Conservation (phyloP, 2,888 invertebrate genomes). For the Nemotelus pantherinus region DNA sequence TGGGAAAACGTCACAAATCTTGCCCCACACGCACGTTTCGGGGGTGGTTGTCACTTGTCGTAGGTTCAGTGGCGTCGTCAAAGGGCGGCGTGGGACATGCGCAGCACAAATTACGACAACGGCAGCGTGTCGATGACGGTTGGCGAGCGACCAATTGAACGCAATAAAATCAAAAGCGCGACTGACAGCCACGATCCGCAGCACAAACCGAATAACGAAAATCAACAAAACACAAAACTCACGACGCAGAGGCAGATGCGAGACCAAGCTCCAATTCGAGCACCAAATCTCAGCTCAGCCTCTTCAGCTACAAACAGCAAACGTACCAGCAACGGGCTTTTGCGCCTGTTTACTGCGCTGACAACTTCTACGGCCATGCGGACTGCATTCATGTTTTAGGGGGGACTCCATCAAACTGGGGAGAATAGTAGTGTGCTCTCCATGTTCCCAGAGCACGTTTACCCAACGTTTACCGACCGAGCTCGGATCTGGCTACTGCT, state of each 20-base stretch:
- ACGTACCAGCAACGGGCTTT: not conserved
- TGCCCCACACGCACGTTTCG: constrained; percentile 29
- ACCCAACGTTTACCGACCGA: too few species aligned
- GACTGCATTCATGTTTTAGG: not conserved
- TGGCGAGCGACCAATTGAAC: constrained; percentile 27
- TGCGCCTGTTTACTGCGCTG: constrained; percentile 3
- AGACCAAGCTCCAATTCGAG: constrained; percentile 15
- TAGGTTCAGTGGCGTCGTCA: constrained; percentile 37
- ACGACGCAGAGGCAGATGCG: not conserved
- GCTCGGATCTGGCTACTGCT: not conserved
- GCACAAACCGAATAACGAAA: constrained; percentile 29
- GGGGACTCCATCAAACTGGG: not conserved
- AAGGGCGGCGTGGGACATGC: constrained; percentile 41
- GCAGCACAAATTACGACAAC: constrained; percentile 22
- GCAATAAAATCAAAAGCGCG: constrained; percentile 43
- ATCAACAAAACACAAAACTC: constrained; percentile 42
- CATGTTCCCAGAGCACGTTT: too few species aligned
- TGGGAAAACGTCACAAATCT: constrained; percentile 35
- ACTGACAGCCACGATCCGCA: constrained; percentile 30
- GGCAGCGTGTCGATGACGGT: constrained; percentile 26
- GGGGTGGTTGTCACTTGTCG: constrained; percentile 28
- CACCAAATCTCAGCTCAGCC: not conserved
- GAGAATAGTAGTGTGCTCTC: not conserved
- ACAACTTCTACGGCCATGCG: constrained; percentile 19
- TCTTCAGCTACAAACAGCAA: not conserved